phyloP scores from a whole-genome alignment of 1,140 invertebrate species.

The Rhopalosiphum padi region DNA sequence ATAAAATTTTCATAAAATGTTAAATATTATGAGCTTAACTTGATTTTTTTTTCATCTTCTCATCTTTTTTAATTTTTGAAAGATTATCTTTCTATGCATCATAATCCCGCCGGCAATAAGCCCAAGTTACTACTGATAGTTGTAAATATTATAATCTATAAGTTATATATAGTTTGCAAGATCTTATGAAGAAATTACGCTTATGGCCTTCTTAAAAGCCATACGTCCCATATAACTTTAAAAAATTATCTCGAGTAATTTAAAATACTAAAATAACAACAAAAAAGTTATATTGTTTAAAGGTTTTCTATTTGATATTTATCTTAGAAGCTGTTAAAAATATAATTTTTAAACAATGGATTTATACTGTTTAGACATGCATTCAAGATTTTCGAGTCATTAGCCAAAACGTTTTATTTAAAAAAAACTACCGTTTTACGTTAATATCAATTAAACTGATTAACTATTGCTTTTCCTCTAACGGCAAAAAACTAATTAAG shows the following conservation, averaged over 20 bases:
- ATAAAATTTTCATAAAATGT: background rate
- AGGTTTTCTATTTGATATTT: background rate
- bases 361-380: background rate
- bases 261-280: slow-evolving; percentile 16
- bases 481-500: slow-evolving; percentile 1
- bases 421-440: background rate
- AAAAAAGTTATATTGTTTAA: background rate
- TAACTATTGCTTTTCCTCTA: background rate
- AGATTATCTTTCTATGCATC: background rate
- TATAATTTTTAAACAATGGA: slow-evolving; percentile 15
- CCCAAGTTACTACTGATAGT: background rate
- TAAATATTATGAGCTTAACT: background rate
- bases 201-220: background rate
- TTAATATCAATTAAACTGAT: slow-evolving; percentile 29
- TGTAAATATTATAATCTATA: background rate
- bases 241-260: background rate
- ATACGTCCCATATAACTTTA: background rate
- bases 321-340: slow-evolving; percentile 10
- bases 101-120: background rate
- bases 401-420: slow-evolving; percentile 20
- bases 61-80: background rate
- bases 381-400: slow-evolving; percentile 19
- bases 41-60: background rate
- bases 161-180: background rate
- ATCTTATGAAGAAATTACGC: background rate